A percentile compares a stretch with the other conserved stretches of the same genome.
Conservation (phyloP, 2,888 invertebrate genomes). For the Congeria kusceri region DNA sequence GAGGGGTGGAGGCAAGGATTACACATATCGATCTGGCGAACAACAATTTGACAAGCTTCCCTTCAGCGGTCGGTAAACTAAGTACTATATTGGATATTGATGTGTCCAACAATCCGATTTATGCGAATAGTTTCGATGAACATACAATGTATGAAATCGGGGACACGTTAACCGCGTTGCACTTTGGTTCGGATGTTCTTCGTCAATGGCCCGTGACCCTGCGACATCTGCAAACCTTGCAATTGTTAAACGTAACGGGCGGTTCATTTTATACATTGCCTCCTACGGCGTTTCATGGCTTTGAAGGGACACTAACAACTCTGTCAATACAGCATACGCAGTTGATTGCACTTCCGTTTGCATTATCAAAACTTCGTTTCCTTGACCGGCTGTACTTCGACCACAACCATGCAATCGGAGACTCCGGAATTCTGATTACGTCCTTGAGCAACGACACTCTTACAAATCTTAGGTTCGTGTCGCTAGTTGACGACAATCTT, state of each 20-base stretch:
- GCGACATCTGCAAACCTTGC: constrained; percentile 57
- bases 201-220: constrained; percentile 62
- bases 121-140: constrained; percentile 49
- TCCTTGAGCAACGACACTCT: constrained; percentile 53
- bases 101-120: constrained; percentile 61
- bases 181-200: constrained; percentile 53
- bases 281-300: constrained; percentile 66
- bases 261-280: constrained; percentile 61
- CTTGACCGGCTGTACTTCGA: constrained; percentile 59
- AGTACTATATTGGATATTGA: constrained; percentile 41
- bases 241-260: constrained; percentile 53
- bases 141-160: constrained; percentile 58
- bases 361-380: constrained; percentile 54
- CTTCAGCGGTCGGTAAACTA: constrained; percentile 41
- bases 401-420: constrained; percentile 64
- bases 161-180: constrained; percentile 47
- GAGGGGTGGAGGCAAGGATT: constrained; percentile 39
- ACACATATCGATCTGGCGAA: constrained; percentile 40
- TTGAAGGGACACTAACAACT: constrained; percentile 65
- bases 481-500: constrained; percentile 63
- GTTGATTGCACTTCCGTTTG: constrained; percentile 64
- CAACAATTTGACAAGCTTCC: constrained; percentile 51
- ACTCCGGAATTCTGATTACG: constrained; percentile 67
- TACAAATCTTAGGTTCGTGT: constrained; percentile 45
- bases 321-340: constrained; percentile 62